These are phyloP conservation scores for Tetragonula clypearis DNA, from an alignment of 1,140 invertebrate genomes.

Conservation along the genomic window DNA sequence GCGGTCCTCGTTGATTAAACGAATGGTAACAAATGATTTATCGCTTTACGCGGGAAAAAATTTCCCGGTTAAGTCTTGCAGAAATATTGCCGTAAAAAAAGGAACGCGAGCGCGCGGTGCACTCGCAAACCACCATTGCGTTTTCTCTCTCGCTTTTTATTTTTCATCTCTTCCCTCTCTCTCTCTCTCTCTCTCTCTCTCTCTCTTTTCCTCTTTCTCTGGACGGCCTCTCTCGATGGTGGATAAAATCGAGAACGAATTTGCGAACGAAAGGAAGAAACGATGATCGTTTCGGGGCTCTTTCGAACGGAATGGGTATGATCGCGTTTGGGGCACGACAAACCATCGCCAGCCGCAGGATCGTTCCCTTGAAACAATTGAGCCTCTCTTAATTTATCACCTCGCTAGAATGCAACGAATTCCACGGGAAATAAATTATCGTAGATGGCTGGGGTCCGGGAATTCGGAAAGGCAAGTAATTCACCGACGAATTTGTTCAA, in stretches of 20 bases:
- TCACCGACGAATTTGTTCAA: constrained; percentile 61
- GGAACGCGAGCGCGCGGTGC: neutral
- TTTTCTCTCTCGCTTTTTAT: neutral
- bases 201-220: neutral
- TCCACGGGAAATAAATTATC: constrained; percentile 69
- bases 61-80: constrained; percentile 35
- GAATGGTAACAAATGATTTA: neutral
- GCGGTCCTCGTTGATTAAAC: neutral
- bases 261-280: constrained; percentile 46
- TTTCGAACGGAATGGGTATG: neutral
- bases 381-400: constrained; percentile 69
- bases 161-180: neutral
- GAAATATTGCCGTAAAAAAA: neutral
- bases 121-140: no score
- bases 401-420: constrained; percentile 68
- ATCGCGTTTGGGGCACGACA: constrained; percentile 20
- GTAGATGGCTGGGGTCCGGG: constrained; percentile 45
- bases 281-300: constrained; percentile 36
- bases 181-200: no score
- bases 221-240: no score
- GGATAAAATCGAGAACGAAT: constrained; percentile 41
- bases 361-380: constrained; percentile 67
- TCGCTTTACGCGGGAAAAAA: constrained; percentile 6
- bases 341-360: constrained; percentile 48
- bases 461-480: constrained; percentile 64